Evolutionary conservation across 2,113 vertebrate genomes (phyloP), one percentile per base, ranked within the genome.

Genomic region (Tonatia bakeri): DNA sequence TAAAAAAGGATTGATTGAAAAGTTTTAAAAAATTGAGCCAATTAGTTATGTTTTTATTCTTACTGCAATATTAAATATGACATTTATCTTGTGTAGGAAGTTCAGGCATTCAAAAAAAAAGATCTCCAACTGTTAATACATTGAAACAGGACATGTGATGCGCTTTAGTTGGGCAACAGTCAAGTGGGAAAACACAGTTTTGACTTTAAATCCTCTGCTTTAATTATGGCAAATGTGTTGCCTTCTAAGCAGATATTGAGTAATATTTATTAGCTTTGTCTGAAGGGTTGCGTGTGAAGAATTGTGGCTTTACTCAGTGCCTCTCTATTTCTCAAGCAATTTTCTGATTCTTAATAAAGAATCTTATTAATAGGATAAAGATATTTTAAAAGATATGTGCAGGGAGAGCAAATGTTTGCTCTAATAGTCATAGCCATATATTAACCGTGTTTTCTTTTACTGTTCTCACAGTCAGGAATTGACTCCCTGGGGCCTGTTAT

Each of bases 321-420:
- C 69, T 95, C 86, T 85, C 56, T 84, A 5, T 91, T 96, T 22
- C 16, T 75, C 8, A 85, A 93, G 28, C 7, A 95, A 38, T 86
- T 61, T 28, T 7, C 96, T 26, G 59, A 22, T 93, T 43, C 73
- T 31, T 77, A 72, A 69, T 88, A 54, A 72, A 75, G 54, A 56
- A 31, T 56, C 5, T 85, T 83, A 43, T 90, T 96, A 50, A 24
- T 38, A 61, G 9, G 54, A 13, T 16, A 61, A 33, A 92, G 72
- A 64, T 79, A 79, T 24, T 77, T 91, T 92, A 80, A 89, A 90
- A 5, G 0, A 0, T 52, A 28, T 13, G 1, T 77, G 26, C 80
- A 59, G 2, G 38, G 45, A 73, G 28, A 64, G n/a, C 45, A 67
- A 79, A 91, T 80, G 3, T 52, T 94, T 3, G 4, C 76, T 43